Conservation (phyloP, 1,140 invertebrate species). For the Subanguina moxae region DNA sequence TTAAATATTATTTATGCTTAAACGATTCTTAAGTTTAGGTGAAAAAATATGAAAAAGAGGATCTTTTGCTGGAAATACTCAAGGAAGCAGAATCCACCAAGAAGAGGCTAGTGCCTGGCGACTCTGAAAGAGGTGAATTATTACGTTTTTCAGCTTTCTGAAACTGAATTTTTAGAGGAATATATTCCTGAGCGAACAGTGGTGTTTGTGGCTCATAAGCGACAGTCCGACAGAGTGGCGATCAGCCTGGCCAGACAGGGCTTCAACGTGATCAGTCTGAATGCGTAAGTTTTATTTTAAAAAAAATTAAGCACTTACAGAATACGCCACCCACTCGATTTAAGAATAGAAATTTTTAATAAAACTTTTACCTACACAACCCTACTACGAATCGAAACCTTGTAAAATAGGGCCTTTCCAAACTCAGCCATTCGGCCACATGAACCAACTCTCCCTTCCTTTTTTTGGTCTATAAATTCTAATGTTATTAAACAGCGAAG, state of each 20-base stretch:
- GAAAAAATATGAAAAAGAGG: neutral
- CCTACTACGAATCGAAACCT: no score
- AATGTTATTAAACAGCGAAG: neutral
- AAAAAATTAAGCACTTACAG: no score
- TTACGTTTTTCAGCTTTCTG: neutral
- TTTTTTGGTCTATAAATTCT: no score
- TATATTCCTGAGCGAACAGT: neutral
- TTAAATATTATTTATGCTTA: no score
- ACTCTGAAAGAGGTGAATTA: neutral
- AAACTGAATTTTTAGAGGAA: neutral
- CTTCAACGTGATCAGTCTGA: constrained; percentile 12
- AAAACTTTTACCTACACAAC: no score
- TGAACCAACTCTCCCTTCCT: no score
- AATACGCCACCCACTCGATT: no score
- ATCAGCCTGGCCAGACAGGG: constrained; percentile 1
- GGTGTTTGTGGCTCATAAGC: constrained; percentile 6
- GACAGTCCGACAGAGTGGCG: neutral
- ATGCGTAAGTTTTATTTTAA: neutral
- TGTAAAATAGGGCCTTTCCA: no score
- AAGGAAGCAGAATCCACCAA: neutral
- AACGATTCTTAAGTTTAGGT: neutral
- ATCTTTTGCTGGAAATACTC: neutral
- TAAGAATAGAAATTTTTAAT: no score
- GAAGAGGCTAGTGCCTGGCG: neutral
- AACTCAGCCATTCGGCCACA: no score